Evolutionary conservation across 2,888 invertebrate species (phyloP), one percentile per base, ranked within the genome.

Genomic region (Campoletis raptor): DNA sequence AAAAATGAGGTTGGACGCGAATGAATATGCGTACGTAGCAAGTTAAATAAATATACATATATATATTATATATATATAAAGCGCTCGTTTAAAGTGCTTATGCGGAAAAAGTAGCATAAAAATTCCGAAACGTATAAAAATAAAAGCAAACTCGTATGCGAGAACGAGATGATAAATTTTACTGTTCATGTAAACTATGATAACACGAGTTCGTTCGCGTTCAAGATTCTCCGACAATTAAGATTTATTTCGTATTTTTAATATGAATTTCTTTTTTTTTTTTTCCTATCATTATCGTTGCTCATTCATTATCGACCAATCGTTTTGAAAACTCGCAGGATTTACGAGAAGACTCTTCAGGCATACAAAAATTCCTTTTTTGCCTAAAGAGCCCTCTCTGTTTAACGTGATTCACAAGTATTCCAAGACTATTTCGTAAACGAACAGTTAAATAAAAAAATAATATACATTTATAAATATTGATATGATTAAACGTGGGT

Each of bases 131-230:
- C 6, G 57, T 37, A 57, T 21, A 52, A 80, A 37, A 77, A 69
- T 72, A 2, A 36, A 74, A 72, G 10, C 18, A 12, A 74, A 30
- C 69, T 79, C 40, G 57, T 40, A 70, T 67, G 48, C 61, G 52
- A 83, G 77, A 81, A 66, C 73, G 77, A 86, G 24, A 81, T 81
- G 66, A 83, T 81, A 21, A 78, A 83, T 78, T 70, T 73, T 83
- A 83, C 66, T 81, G 80, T 83, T 83, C 52, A 73, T 86, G 70
- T 77, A 81, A 86, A 81, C 78, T 78, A 81, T 78, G 57, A 73
- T 73, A 73, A 81, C 66, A 64, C 66, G 79, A 81, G 61, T 74
- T 78, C 72, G 52, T 66, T 81, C 77, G 57, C 80, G 83, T 86
- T 86, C 73, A 52, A 54, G 64, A 78, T 78, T 78, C 52, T 57